A percentile compares a stretch with the other conserved stretches of the same genome.
These are phyloP conservation scores for Mionectes macconnelli DNA, from an alignment of 2,113 vertebrate genomes.

Conservation along the genomic window DNA sequence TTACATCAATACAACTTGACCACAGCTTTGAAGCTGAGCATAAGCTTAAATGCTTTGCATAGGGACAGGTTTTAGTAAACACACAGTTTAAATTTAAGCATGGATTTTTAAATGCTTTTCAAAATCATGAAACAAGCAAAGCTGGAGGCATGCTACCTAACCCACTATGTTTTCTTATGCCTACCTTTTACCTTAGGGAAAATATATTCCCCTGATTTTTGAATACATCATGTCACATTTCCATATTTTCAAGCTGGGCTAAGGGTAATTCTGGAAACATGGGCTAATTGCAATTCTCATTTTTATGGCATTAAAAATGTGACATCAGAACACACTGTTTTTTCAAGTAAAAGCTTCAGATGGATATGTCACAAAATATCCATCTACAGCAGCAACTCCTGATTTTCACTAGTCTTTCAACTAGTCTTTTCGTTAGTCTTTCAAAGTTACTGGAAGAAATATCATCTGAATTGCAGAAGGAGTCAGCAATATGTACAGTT, in stretches of 20 bases:
- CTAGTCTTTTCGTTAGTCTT: neutral
- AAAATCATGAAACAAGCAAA: neutral
- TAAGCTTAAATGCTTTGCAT: neutral
- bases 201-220: neutral
- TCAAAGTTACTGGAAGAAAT: constrained; percentile 16
- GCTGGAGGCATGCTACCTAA: neutral
- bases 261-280: neutral
- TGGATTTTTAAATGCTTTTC: neutral
- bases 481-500: constrained; percentile 46
- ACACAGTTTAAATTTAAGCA: neutral
- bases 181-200: neutral
- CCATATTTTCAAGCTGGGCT: neutral
- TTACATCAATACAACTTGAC: neutral
- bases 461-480: constrained; percentile 26
- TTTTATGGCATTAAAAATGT: neutral
- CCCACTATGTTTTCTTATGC: neutral
- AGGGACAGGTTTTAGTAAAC: neutral
- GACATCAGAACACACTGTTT: neutral
- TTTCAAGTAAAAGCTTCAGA: neutral
- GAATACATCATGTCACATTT: neutral
- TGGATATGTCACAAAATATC: neutral
- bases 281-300: neutral
- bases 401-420: neutral
- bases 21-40: neutral
- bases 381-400: neutral